Evolutionary conservation across 2,888 invertebrate genomes (phyloP).

Genomic region (Protula sp.): DNA sequence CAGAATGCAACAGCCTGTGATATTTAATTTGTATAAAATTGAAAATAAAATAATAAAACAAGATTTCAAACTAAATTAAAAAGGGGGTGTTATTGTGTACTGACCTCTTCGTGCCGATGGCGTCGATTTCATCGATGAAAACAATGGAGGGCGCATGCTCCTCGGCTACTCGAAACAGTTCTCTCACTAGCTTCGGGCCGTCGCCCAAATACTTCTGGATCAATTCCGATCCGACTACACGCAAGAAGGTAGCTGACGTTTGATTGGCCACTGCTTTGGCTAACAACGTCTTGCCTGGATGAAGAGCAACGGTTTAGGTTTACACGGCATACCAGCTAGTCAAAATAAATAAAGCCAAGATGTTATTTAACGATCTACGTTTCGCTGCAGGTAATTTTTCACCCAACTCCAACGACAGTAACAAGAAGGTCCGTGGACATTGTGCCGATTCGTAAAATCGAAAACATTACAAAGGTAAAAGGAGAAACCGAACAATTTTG

Average conservation of each 20-base stretch:
- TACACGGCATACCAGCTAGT: too few species aligned
- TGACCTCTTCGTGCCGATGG: constrained; percentile 96
- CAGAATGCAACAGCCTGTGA: too few species aligned
- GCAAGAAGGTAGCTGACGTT: constrained; percentile 95
- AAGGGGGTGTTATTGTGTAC: too few species aligned
- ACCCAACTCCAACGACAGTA: neutral
- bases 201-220: constrained; percentile 99
- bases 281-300: constrained; percentile 76
- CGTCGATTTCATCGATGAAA: constrained; percentile 99
- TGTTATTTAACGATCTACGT: too few species aligned
- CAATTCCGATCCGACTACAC: constrained; percentile 98
- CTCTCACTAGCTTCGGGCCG: constrained; percentile 95
- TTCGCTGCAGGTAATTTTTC: neutral
- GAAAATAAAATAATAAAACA: too few species aligned
- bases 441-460: too few species aligned
- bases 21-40: too few species aligned
- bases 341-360: too few species aligned
- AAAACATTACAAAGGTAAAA: too few species aligned
- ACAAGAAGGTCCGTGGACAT: too few species aligned
- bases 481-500: too few species aligned
- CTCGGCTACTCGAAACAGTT: constrained; percentile 97
- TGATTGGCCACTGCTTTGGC: constrained; percentile 99
- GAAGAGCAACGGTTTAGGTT: constrained; percentile 2
- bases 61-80: too few species aligned
- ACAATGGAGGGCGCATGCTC: constrained; percentile 99